Percentiles rank a stretch among this genome's conserved stretches.
These are phyloP conservation scores for Cheilosia vulpina DNA, from an alignment of 2,888 invertebrate genomes.

Conservation along the genomic window DNA sequence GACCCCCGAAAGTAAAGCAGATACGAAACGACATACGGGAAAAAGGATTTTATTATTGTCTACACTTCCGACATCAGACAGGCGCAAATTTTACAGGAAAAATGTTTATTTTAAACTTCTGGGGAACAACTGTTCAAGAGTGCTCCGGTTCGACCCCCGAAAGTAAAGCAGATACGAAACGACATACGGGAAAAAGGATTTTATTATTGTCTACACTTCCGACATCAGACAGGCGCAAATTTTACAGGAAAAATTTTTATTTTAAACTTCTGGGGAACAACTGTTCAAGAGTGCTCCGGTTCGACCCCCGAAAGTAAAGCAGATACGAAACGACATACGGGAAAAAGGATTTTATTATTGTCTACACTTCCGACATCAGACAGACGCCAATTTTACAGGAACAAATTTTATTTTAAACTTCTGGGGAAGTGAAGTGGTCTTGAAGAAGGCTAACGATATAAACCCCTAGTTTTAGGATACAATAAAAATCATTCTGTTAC, in stretches of 20 bases:
- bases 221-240: neutral
- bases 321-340: constrained; percentile 1
- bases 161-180: constrained; percentile 4
- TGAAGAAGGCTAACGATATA: neutral
- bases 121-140: neutral
- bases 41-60: no score
- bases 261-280: neutral
- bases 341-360: constrained; percentile 16
- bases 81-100: neutral
- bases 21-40: constrained; percentile 4
- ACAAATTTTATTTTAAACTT: constrained; percentile 3
- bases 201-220: constrained; percentile 26
- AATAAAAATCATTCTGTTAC: neutral
- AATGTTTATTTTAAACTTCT: constrained; percentile 4
- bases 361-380: constrained; percentile 5
- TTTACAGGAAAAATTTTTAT: constrained; percentile 2
- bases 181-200: neutral
- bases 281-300: no score
- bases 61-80: neutral
- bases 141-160: neutral
- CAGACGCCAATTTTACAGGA: neutral
- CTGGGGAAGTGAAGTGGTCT: neutral
- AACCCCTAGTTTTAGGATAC: constrained; percentile 3
- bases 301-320: neutral
- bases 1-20: neutral